A percentile compares a stretch with the other conserved stretches of the same genome.
These are phyloP conservation scores for Tenthredo notha DNA, from an alignment of 2,888 invertebrate species.

Conservation along the genomic window DNA sequence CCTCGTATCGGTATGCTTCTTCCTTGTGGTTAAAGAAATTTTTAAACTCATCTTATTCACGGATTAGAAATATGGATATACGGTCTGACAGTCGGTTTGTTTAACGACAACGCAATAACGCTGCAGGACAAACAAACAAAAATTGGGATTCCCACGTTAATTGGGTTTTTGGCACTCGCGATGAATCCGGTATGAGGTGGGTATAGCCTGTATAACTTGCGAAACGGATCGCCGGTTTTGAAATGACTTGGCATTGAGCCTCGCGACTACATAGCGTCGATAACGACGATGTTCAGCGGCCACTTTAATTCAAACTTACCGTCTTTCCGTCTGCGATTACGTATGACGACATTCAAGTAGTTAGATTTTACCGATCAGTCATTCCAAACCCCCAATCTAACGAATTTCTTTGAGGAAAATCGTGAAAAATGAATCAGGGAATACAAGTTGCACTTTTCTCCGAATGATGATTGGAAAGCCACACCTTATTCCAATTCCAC, in stretches of 20 bases:
- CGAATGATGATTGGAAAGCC: background rate
- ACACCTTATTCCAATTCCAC: background rate
- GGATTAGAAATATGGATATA: background rate
- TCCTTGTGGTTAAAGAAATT: background rate
- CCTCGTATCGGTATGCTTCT: background rate
- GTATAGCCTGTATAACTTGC: background rate
- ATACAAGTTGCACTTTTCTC: background rate
- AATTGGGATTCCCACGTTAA: constrained; percentile 35
- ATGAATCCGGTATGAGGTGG: constrained; percentile 24
- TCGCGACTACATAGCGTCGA: background rate
- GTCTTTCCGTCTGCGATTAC: background rate
- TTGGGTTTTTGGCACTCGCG: constrained; percentile 37
- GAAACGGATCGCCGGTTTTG: constrained; percentile 25
- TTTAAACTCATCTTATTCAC: background rate
- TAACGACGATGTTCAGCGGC: background rate
- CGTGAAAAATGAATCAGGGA: background rate
- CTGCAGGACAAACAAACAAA: background rate
- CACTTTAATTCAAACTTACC: background rate
- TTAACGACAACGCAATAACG: background rate
- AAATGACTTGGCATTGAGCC: constrained; percentile 43
- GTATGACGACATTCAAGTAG: background rate
- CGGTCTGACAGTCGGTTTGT: background rate
- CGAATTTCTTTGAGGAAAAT: background rate
- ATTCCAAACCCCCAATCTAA: background rate
- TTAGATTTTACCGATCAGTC: background rate